Evolutionary conservation across 2,888 invertebrate genomes (phyloP).

Genomic region (Ochropleura plecta): DNA sequence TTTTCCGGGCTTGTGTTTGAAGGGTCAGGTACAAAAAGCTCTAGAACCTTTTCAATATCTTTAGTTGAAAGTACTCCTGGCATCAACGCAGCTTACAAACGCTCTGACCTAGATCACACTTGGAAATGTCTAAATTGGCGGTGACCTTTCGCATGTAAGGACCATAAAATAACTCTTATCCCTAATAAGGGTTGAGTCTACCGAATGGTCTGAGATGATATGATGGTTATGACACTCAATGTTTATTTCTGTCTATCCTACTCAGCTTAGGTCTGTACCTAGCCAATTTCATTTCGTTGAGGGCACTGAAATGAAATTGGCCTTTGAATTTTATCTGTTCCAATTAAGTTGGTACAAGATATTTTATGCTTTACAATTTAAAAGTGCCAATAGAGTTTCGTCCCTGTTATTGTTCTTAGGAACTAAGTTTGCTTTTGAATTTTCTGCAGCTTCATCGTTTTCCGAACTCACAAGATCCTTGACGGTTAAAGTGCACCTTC

Average conservation of each 20-base stretch:
- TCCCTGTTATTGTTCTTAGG: neutral
- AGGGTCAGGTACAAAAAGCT: neutral
- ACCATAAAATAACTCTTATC: constrained; percentile 16
- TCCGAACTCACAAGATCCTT: neutral
- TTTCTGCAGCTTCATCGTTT: neutral
- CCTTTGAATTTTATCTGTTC: neutral
- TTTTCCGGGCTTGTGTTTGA: neutral
- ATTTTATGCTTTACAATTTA: neutral
- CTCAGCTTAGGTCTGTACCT: neutral
- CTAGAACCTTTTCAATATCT: neutral
- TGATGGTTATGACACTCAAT: neutral
- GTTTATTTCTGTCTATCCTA: neutral
- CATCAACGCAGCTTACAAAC: constrained; percentile 1
- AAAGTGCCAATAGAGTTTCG: neutral
- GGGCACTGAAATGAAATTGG: neutral
- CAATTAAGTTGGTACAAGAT: too few species aligned
- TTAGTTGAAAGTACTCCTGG: neutral
- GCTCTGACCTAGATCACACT: constrained; percentile 10
- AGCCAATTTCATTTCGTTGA: neutral
- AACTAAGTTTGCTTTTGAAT: neutral
- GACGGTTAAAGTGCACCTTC: neutral
- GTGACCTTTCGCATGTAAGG: constrained; percentile 16
- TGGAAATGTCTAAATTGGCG: constrained; percentile 25
- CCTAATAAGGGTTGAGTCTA: constrained; percentile 43
- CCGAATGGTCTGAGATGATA: neutral